Evolutionary conservation across 2,797 vertebrate species (phyloP).

Genomic region (Smutsia temminckii): DNA sequence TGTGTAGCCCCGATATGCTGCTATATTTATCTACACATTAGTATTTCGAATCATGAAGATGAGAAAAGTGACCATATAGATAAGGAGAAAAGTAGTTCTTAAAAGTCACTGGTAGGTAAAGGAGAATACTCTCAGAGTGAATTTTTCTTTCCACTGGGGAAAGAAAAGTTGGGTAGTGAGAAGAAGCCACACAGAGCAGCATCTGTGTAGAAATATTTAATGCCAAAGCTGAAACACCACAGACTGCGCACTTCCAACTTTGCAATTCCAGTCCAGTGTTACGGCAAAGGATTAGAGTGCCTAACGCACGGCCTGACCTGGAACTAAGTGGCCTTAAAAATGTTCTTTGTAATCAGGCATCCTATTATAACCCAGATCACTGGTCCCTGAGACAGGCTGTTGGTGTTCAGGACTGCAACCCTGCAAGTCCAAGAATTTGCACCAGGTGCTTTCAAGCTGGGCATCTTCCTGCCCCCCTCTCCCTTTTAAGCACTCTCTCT

Average conservation of each 20-base stretch:
- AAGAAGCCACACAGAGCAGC: background rate
- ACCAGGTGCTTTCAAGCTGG: slow-evolving; percentile 70
- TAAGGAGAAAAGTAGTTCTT: slow-evolving; percentile 21
- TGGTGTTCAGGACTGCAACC: background rate
- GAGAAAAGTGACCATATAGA: slow-evolving; percentile 6
- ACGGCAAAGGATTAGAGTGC: background rate
- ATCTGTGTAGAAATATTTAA: background rate
- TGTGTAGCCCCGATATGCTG: slow-evolving; percentile 59
- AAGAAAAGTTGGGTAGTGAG: background rate
- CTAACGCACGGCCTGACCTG: slow-evolving; percentile 57
- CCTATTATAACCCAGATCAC: slow-evolving; percentile 29
- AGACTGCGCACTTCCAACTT: background rate
- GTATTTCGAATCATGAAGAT: slow-evolving; percentile 43
- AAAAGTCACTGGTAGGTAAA: slow-evolving; percentile 12
- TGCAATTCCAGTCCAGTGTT: background rate
- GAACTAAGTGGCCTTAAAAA: slow-evolving; percentile 66
- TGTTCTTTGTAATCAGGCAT: slow-evolving; percentile 64
- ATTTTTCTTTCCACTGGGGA: background rate
- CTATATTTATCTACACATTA: slow-evolving; percentile 55
- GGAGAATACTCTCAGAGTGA: background rate
- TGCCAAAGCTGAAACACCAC: background rate
- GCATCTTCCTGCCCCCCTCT: slow-evolving; percentile 40
- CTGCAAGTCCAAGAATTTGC: slow-evolving; percentile 42
- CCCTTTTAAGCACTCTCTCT: slow-evolving; percentile 69
- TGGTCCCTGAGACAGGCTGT: background rate